A percentile compares a stretch with the other conserved stretches of the same genome.
These are phyloP conservation scores for Caenorhabditis sp. DNA, from an alignment of 2,888 invertebrate species.

Conservation along the genomic window DNA sequence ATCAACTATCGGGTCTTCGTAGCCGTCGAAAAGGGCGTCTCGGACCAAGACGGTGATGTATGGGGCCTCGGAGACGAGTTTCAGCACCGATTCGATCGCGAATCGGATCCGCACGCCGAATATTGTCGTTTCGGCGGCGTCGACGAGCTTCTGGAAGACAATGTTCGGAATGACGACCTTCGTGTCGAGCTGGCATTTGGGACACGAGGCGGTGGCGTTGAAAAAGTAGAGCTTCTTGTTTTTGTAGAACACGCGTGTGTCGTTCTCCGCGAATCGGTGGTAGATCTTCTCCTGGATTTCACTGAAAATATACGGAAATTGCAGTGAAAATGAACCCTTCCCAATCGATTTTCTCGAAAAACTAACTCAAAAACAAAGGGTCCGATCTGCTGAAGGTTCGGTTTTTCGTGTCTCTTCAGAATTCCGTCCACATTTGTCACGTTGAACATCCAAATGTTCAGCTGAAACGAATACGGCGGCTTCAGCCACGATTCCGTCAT, in stretches of 20 bases:
- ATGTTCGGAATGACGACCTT: constrained; percentile 74
- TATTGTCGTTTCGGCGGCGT: constrained; percentile 53
- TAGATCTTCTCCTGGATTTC: constrained; percentile 70
- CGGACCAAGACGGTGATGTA: constrained; percentile 50
- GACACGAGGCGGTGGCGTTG: constrained; percentile 68
- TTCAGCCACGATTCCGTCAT: constrained; percentile 72
- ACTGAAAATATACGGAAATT: constrained; percentile 57
- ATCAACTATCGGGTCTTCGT: constrained; percentile 70
- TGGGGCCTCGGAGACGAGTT: constrained; percentile 43
- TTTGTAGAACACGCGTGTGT: constrained; percentile 71
- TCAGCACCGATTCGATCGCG: constrained; percentile 62
- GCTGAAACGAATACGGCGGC: constrained; percentile 72
- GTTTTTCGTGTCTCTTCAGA: constrained; percentile 59
- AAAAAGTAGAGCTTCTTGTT: constrained; percentile 71
- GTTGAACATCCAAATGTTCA: constrained; percentile 69
- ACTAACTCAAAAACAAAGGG: constrained; percentile 69
- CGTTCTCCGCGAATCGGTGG: constrained; percentile 63
- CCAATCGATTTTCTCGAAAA: background rate
- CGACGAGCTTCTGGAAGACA: constrained; percentile 75
- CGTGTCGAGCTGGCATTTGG: constrained; percentile 63
- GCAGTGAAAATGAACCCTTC: background rate
- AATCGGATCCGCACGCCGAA: constrained; percentile 34
- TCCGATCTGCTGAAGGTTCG: constrained; percentile 62
- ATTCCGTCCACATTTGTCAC: constrained; percentile 59
- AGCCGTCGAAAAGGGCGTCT: constrained; percentile 76